Evolutionary conservation across 2,888 invertebrate genomes (phyloP), one percentile per base, ranked within the genome.

Genomic region (Polyploca ridens): DNA sequence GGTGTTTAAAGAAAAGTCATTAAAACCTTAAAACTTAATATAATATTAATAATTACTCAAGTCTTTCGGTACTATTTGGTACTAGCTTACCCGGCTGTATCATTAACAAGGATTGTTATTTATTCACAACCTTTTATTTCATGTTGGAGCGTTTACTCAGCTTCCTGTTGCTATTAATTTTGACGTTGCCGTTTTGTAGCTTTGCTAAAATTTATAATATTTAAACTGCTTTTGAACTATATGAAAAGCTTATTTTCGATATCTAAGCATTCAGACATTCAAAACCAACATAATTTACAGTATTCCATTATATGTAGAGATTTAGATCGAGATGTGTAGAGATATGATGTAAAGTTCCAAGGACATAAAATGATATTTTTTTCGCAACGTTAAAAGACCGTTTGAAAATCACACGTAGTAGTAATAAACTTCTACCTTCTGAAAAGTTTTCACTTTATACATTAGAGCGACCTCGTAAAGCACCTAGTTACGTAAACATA

Each of bases 51-150:
- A 13, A 8, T 11, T 35, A 35, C 58, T 14, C 1, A 19, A 58
- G 0, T 14, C 59, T 14, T 0, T n/a, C 59, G n/a, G 14, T 13
- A 41, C 5, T 1, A n/a, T n/a, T n/a, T n/a, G n/a, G n/a, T 13
- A 41, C 13, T 5, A 19, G 54, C 8, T 19, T 54, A 14, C 61
- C 6, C 27, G 41, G 19, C 44, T 19, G 41, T 61, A 60, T 60
- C 11, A 60, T 41, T 60, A 41, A 58, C 67, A 57, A 54, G 57
- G 58, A 62, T 65, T 61, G 61, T 69, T 68, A 66, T 62, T 69
- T 69, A 71, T 58, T 74, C 72, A 73, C 67, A 72, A 66, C 67
- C 66, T 69, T 74, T 73, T 71, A 69, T 73, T 76, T 69, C 67
- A 67, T 62, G 63, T 61, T 59, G 67, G 62, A 62, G 58, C 58